A percentile compares a stretch with the other conserved stretches of the same genome.
Conservation (phyloP, 2,888 invertebrate species). For the Dusona sp. region DNA sequence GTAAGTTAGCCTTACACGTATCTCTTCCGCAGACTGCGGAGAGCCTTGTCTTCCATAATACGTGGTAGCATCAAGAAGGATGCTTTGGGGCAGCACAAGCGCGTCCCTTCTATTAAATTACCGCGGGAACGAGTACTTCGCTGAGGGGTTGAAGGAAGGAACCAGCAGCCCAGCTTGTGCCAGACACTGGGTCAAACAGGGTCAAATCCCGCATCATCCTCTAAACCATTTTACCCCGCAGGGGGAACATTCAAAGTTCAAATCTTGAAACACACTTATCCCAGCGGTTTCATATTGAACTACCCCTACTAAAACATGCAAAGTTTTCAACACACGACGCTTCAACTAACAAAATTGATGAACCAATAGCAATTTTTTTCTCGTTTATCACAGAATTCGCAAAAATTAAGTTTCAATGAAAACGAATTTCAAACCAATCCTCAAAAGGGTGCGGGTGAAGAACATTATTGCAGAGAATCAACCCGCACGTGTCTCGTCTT, state of each 20-base stretch:
- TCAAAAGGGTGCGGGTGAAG: slow-evolving; percentile 50
- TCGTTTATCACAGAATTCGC: not conserved
- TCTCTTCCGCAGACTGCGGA: slow-evolving; percentile 59
- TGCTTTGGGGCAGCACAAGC: slow-evolving; percentile 78
- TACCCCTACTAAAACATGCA: not conserved
- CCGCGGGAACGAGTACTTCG: slow-evolving; percentile 73
- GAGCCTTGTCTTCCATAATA: slow-evolving; percentile 33
- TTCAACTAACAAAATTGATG: not conserved
- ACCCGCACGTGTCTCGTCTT: slow-evolving; percentile 69
- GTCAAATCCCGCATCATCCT: slow-evolving; percentile 70
- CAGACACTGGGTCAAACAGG: slow-evolving; percentile 77
- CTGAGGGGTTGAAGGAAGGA: slow-evolving; percentile 77
- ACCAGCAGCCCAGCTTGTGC: slow-evolving; percentile 47
- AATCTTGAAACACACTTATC: slow-evolving; percentile 23
- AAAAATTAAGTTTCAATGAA: not conserved
- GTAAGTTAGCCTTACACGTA: slow-evolving; percentile 78
- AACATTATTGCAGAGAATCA: slow-evolving; percentile 57
- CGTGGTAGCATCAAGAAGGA: slow-evolving; percentile 70
- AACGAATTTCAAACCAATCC: slow-evolving; percentile 41
- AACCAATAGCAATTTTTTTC: not conserved
- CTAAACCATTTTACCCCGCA: slow-evolving; percentile 16
- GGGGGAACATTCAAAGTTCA: slow-evolving; percentile 1
- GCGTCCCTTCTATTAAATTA: slow-evolving; percentile 84
- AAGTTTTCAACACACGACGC: not conserved
- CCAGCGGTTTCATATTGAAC: not conserved